Evolutionary conservation across 2,888 invertebrate genomes (phyloP), one percentile per base, ranked within the genome.

Genomic region (Nasonia oneida): DNA sequence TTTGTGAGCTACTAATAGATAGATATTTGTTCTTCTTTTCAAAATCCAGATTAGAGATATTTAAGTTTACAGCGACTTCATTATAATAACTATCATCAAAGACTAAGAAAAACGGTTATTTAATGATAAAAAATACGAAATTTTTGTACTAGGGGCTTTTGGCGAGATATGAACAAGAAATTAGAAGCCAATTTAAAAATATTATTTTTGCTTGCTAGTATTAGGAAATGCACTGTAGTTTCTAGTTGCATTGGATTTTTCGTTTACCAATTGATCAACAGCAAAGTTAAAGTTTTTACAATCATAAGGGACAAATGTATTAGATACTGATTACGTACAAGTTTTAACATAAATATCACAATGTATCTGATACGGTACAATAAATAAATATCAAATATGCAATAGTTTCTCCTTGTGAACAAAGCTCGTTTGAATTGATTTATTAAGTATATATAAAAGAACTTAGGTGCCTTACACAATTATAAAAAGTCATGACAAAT

Each of bases 291-390:
- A 71, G 50, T 39, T 75, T 85, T 76, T 84, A 76, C n/a, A 81
- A n/a, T 23, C 18, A 71, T 29, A 71, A 81, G n/a, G 47, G 67
- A n/a, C 70, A 15, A 76, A 86, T 47, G 33, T 42, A 78, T 82
- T 75, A 42, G 39, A 83, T 78, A 84, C 78, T 57, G 64, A 77
- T 80, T 75, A 23, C 33, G 29, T 61, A 82, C 18, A 18, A 61
- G 33, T 84, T 89, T 89, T 88, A 91, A 91, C 89, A 89, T 90
- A 91, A 91, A 89, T 92, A 92, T 91, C 91, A 91, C 91, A 92
- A 90, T 91, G 89, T 89, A 89, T 89, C 88, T 57, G 89, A 90
- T 91, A 90, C 85, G 85, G 88, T 90, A 88, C 83, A 87, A 88
- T 88, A 90, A 89, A 89, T 89, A 89, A 90, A 88, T 89, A 89